These are phyloP conservation scores for Aspidiotus rigidus DNA, from an alignment of 2,888 invertebrate genomes.

Conservation along the genomic window DNA sequence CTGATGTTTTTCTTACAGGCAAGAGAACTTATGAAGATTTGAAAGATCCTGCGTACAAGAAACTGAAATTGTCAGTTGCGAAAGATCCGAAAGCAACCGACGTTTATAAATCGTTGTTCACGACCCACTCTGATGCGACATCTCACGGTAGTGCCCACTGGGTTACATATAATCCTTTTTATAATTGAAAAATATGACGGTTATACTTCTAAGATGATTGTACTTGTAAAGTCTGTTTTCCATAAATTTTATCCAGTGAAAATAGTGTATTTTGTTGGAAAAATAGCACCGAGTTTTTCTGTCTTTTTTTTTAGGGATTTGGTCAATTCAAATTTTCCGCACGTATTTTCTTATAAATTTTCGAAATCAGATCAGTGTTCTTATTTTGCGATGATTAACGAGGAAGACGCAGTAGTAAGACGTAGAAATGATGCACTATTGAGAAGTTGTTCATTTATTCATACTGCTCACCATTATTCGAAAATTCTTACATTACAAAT, in stretches of 20 bases:
- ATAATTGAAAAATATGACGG: conserved; percentile 51
- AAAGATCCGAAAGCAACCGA: conserved; percentile 81
- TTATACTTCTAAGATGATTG: too few species aligned
- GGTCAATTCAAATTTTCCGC: not conserved
- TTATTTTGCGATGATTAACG: too few species aligned
- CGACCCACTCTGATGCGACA: conserved; percentile 75
- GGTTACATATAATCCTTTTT: conserved; percentile 96
- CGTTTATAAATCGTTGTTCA: conserved; percentile 92
- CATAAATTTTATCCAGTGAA: too few species aligned
- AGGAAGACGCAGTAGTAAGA: too few species aligned
- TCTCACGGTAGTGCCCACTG: conserved; percentile 87
- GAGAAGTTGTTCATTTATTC: too few species aligned
- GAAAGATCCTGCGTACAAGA: conserved; percentile 62
- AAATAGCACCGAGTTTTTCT: too few species aligned
- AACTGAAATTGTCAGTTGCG: conserved; percentile 65
- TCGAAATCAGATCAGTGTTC: not conserved
- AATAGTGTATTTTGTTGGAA: too few species aligned
- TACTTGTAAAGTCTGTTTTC: too few species aligned
- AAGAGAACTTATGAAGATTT: conserved; percentile 34
- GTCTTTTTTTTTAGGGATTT: too few species aligned
- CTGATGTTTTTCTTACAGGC: conserved; percentile 34
- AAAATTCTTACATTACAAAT: too few species aligned
- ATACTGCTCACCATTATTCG: too few species aligned
- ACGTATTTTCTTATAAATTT: not conserved
- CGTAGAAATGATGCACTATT: too few species aligned